Evolutionary conservation across 1,140 invertebrate species (phyloP), one percentile per base, ranked within the genome.

Genomic region (Aphaenogaster ashmeadi): DNA sequence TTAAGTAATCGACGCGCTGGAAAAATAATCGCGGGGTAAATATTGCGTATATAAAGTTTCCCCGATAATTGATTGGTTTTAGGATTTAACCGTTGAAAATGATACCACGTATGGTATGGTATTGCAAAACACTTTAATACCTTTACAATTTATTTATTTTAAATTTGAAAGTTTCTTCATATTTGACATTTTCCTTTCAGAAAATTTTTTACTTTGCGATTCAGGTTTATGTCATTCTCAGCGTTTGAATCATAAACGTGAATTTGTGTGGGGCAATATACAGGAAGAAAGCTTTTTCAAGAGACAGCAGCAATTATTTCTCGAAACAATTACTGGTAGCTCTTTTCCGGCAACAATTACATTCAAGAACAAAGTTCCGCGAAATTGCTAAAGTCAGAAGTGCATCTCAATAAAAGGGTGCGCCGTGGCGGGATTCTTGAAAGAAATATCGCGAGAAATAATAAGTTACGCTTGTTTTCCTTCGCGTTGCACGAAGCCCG

Each of bases 1-100:
- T 87, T 84, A 56, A 88, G 60, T 85, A 87, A 90, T 90, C 80
- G 89, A 90, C 64, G 71, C 64, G 64, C 33, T 62, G 64, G 41
- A 72, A 84, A 75, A 84, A 84, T 74, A 74, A 74, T 50, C 54
- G 15, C 38, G 54, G 15, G 15, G 15, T 72, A 56, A 52, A 74
- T 27, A 18, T 75, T 33, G 36, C 36, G 6, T 2, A 8, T 21
- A 47, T 18, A 54, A 9, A 67, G 18, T 69, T 67, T 80, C 36
- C 52, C 36, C 36, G 21, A 71, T 69, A 54, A 38, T 69, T 52
- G 47, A 4, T 38, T 52, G 33, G 3, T 27, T 79, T 64, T 60
- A 44, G 18, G 62, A 69, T 52, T 56, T 36, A 33, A 54, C 2
- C n/a, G 78, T 36, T 9, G 36, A 41, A 64, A 41, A 11, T 44